A percentile compares a stretch with the other conserved stretches of the same genome.
phyloP scores from a whole-genome alignment of 2,797 vertebrate species.

The Parotocinclus haroldoi region DNA sequence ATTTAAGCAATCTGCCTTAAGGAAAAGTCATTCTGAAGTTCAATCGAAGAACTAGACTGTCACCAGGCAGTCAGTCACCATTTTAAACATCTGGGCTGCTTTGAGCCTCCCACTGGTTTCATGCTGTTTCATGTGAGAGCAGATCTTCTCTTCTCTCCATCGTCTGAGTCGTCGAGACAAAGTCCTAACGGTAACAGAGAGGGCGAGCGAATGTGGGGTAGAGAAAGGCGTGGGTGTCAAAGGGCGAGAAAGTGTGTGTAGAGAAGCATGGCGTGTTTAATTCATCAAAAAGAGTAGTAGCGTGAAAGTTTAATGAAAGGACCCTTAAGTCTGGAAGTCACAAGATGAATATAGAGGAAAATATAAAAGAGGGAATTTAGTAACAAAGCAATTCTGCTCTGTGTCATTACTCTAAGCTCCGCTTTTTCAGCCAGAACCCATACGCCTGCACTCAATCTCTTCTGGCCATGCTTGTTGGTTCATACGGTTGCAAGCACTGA shows the following conservation, averaged over 20 bases:
- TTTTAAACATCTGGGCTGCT: conserved; percentile 64
- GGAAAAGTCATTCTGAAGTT: conserved; percentile 57
- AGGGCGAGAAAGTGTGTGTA: conserved; percentile 30
- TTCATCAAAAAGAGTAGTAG: conserved; percentile 62
- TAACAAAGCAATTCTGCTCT: conserved; percentile 49
- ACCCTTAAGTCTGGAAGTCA: conserved; percentile 71
- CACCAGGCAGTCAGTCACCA: conserved; percentile 54
- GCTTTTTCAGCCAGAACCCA: conserved; percentile 43
- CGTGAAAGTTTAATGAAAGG: conserved; percentile 73
- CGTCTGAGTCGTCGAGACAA: conserved; percentile 35
- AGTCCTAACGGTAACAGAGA: conserved; percentile 38
- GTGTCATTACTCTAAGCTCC: conserved; percentile 61
- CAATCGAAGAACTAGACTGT: conserved; percentile 61
- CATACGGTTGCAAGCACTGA: too few species aligned
- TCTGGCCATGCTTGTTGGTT: too few species aligned
- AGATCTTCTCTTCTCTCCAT: conserved; percentile 52
- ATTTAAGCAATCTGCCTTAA: background rate
- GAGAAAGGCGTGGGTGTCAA: conserved; percentile 14
- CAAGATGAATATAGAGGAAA: conserved; percentile 55
- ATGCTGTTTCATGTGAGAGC: conserved; percentile 47
- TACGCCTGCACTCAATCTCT: background rate
- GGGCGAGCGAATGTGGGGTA: conserved; percentile 3
- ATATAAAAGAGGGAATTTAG: conserved; percentile 34
- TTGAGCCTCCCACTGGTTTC: conserved; percentile 46
- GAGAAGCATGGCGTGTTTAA: conserved; percentile 56